Percentiles rank a stretch among this genome's conserved stretches.
Conservation (phyloP, 2,113 vertebrate species). For the Puntigrus tetrazona region DNA sequence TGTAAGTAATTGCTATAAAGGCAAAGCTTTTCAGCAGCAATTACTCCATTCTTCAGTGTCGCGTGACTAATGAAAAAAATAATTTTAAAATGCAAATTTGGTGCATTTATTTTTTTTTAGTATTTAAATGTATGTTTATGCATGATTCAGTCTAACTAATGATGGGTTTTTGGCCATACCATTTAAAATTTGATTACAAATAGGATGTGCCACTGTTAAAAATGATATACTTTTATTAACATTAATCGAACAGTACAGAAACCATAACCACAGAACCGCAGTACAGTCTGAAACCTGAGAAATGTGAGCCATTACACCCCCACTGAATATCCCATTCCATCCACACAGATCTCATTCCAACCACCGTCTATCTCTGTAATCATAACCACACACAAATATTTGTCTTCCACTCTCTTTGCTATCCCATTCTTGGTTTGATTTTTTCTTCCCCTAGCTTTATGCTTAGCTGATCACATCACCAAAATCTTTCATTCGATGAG, state of each 20-base stretch:
- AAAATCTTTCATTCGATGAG: neutral
- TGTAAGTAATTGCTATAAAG: neutral
- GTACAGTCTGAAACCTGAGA: neutral
- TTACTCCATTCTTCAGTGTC: neutral
- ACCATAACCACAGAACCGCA: neutral
- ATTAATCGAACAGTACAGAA: neutral
- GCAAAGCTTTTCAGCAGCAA: neutral
- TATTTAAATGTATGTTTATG: no score
- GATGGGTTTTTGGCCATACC: neutral
- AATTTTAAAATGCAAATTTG: neutral
- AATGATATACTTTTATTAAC: neutral
- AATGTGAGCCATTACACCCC: neutral
- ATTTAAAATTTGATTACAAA: neutral
- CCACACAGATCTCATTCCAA: constrained; percentile 13
- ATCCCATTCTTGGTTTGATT: neutral
- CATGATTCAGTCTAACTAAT: no score
- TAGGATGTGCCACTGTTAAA: neutral
- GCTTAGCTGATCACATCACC: neutral
- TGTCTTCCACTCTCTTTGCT: neutral
- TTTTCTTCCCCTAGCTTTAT: neutral
- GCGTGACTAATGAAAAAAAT: neutral
- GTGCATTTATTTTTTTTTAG: no score
- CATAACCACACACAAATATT: constrained; percentile 3
- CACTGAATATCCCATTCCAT: neutral
- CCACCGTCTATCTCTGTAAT: neutral